Conservation (phyloP, 2,797 vertebrate species). For the Amblyopsis hoosieri region DNA sequence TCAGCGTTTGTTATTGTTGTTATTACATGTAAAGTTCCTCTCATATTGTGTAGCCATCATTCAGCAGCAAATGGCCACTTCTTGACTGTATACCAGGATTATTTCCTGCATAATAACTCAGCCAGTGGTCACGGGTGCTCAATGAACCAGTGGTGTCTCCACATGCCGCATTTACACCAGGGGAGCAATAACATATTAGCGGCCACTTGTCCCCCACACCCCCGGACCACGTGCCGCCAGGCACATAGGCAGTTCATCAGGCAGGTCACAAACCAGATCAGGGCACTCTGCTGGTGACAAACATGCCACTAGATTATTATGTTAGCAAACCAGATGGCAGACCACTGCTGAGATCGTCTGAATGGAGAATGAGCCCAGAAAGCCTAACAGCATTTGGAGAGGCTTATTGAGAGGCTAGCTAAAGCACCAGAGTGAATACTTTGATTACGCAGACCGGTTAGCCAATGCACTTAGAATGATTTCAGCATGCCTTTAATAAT, state of each 20-base stretch:
- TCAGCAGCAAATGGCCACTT: slow-evolving; percentile 23
- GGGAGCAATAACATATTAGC: slow-evolving; percentile 14
- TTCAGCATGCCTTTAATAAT: slow-evolving; percentile 30
- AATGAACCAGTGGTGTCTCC: slow-evolving; percentile 27
- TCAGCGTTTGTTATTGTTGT: background rate
- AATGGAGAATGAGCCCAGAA: slow-evolving; percentile 46
- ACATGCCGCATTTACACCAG: slow-evolving; percentile 18
- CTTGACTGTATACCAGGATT: slow-evolving; percentile 61
- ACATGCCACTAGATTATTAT: slow-evolving; percentile 53
- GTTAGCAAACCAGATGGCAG: slow-evolving; percentile 57
- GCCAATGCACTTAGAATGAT: slow-evolving; percentile 16
- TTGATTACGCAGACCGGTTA: slow-evolving; percentile 13
- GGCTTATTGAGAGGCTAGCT: slow-evolving; percentile 30
- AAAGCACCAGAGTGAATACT: slow-evolving; percentile 14
- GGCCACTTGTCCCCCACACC: background rate
- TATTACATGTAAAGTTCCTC: slow-evolving; percentile 25
- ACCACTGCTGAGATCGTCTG: slow-evolving; percentile 45
- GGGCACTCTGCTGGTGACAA: slow-evolving; percentile 34
- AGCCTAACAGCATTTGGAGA: slow-evolving; percentile 36
- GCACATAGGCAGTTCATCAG: slow-evolving; percentile 39
- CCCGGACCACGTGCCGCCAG: slow-evolving; percentile 34
- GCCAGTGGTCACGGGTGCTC: slow-evolving; percentile 10
- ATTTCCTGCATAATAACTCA: slow-evolving; percentile 54
- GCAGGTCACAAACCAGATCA: slow-evolving; percentile 60
- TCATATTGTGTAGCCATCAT: slow-evolving; percentile 8